A percentile compares a stretch with the other conserved stretches of the same genome.
These are phyloP conservation scores for Callipepla squamata DNA, from an alignment of 2,113 vertebrate species.

Conservation along the genomic window DNA sequence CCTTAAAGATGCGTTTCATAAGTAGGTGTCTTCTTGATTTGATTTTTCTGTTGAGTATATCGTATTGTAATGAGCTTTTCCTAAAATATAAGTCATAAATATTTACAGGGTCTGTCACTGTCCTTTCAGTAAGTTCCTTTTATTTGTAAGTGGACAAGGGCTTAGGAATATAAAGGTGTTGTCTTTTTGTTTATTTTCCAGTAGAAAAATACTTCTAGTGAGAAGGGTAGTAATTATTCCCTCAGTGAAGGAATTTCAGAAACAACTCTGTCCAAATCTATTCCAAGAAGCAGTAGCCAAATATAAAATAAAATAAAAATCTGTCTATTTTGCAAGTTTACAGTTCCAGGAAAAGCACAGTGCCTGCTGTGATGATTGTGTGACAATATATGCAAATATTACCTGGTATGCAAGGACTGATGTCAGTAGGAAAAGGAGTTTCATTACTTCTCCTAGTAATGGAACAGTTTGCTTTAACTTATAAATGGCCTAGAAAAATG, in stretches of 20 bases:
- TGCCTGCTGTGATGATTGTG: neutral
- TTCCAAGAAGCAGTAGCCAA: neutral
- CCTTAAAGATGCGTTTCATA: neutral
- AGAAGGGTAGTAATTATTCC: neutral
- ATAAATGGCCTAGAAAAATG: neutral
- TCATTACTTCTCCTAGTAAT: constrained; percentile 26
- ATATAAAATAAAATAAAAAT: neutral
- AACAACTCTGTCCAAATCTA: neutral
- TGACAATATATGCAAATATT: neutral
- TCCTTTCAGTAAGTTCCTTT: neutral
- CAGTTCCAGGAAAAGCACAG: neutral
- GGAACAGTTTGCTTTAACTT: neutral
- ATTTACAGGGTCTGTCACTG: neutral
- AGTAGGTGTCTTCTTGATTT: fast-evolving
- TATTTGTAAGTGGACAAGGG: neutral
- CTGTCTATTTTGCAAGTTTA: neutral
- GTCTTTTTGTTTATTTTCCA: fast-evolving
- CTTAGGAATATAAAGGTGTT: neutral
- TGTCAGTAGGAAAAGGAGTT: neutral
- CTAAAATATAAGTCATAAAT: neutral
- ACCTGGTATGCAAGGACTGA: neutral
- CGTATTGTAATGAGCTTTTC: neutral
- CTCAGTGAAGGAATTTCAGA: neutral
- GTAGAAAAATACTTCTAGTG: neutral
- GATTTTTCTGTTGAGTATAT: neutral